phyloP scores from a whole-genome alignment of 2,113 vertebrate genomes.

The Eupsittula cactorum region DNA sequence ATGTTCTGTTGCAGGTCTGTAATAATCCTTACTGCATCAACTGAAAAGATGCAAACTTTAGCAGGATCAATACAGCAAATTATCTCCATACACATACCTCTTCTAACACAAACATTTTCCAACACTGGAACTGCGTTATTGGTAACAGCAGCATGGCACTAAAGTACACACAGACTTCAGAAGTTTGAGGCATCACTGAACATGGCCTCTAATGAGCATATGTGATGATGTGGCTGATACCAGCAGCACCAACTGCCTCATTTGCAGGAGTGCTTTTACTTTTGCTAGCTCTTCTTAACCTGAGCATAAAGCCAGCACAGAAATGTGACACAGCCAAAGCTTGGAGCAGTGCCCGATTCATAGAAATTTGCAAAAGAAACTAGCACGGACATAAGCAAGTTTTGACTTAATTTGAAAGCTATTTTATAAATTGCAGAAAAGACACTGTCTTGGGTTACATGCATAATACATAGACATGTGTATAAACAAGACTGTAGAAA shows the following conservation, averaged over 20 bases:
- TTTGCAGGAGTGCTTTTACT: not conserved
- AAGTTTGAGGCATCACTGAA: not conserved
- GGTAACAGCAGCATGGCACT: not conserved
- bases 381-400: not conserved
- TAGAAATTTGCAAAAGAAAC: not conserved
- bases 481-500: not conserved
- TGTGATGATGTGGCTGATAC: not conserved
- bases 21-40: not conserved
- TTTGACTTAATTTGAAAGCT: not conserved
- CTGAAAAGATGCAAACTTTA: not conserved
- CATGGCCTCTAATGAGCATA: not conserved
- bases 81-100: not conserved
- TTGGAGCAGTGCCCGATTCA: not conserved
- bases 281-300: not conserved
- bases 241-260: not conserved
- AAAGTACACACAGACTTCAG: not conserved
- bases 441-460: not conserved
- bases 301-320: not conserved
- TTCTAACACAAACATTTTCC: not conserved
- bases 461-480: not conserved
- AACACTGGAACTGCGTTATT: not conserved
- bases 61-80: not conserved
- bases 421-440: not conserved
- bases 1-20: not conserved
- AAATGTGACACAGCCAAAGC: not conserved